Conservation (phyloP, 2,888 invertebrate species). For the Patella depressa region DNA sequence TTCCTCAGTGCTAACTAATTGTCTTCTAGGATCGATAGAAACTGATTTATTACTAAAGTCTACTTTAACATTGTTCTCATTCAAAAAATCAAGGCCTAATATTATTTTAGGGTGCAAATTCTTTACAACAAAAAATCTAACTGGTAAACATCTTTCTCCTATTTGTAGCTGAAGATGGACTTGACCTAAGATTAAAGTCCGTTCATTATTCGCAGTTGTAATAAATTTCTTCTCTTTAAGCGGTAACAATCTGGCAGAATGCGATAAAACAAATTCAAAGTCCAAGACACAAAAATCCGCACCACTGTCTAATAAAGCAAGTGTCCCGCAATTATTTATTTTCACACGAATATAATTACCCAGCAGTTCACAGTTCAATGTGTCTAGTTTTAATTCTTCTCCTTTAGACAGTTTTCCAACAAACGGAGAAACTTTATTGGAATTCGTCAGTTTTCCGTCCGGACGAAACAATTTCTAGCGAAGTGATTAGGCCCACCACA, state of each 20-base stretch:
- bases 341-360: background rate
- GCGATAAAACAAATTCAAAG: background rate
- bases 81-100: too few relatives aligned
- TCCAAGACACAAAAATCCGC: conserved; percentile 6
- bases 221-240: background rate
- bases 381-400: too few relatives aligned
- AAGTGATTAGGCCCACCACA: background rate
- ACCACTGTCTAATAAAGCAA: conserved; percentile 11
- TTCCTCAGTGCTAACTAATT: too few relatives aligned
- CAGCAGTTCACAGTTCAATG: background rate
- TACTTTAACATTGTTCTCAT: too few relatives aligned
- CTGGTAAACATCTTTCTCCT: too few relatives aligned
- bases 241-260: background rate
- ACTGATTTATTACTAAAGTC: too few relatives aligned
- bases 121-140: too few relatives aligned
- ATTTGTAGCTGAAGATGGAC: too few relatives aligned
- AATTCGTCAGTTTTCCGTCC: background rate
- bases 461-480: background rate
- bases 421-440: background rate
- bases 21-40: too few relatives aligned
- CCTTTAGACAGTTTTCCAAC: too few relatives aligned
- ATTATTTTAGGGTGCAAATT: too few relatives aligned
- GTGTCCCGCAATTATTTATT: background rate
- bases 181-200: too few relatives aligned
- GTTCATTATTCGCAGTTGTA: conserved; percentile 12